Percentiles rank a stretch among this genome's conserved stretches.
These are phyloP conservation scores for Cephus pulcher DNA, from an alignment of 2,888 invertebrate genomes.

Conservation along the genomic window DNA sequence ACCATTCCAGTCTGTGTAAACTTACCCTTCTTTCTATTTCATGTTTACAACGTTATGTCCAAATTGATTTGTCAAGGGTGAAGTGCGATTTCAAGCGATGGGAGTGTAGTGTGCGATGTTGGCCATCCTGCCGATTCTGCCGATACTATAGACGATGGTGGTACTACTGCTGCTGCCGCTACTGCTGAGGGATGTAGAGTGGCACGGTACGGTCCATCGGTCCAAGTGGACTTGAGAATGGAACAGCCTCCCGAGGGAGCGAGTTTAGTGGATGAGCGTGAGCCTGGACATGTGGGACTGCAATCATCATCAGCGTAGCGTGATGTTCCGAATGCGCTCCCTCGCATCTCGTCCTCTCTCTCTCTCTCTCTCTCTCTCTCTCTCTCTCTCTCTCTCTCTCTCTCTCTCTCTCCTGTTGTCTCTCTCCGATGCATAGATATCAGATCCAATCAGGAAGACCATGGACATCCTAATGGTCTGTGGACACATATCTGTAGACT, in stretches of 20 bases:
- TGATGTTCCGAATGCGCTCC: conserved; percentile 9
- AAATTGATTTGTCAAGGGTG: conserved; percentile 62
- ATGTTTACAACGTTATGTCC: conserved; percentile 61
- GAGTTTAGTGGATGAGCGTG: conserved; percentile 44
- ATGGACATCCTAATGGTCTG: too few relatives aligned
- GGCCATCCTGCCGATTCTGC: not conserved
- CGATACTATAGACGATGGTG: not conserved
- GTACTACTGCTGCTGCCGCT: too few relatives aligned
- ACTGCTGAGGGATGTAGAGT: not conserved
- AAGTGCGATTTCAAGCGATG: not conserved
- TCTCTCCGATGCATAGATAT: conserved; percentile 44
- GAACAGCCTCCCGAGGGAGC: conserved; percentile 33
- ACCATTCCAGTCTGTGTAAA: conserved; percentile 38
- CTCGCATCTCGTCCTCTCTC: not conserved
- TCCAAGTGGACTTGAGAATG: conserved; percentile 53
- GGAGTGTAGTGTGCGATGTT: conserved; percentile 22
- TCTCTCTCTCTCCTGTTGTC: conserved; percentile 59
- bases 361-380: conserved; percentile 43
- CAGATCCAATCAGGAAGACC: too few relatives aligned
- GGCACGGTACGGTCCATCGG: conserved; percentile 33
- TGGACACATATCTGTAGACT: too few relatives aligned
- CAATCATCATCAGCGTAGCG: conserved; percentile 53
- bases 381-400: conserved; percentile 1
- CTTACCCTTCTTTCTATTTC: conserved; percentile 38
- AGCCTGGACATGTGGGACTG: conserved; percentile 57